These are phyloP conservation scores for Phainopepla nitens DNA, from an alignment of 2,113 vertebrate species.

Conservation along the genomic window DNA sequence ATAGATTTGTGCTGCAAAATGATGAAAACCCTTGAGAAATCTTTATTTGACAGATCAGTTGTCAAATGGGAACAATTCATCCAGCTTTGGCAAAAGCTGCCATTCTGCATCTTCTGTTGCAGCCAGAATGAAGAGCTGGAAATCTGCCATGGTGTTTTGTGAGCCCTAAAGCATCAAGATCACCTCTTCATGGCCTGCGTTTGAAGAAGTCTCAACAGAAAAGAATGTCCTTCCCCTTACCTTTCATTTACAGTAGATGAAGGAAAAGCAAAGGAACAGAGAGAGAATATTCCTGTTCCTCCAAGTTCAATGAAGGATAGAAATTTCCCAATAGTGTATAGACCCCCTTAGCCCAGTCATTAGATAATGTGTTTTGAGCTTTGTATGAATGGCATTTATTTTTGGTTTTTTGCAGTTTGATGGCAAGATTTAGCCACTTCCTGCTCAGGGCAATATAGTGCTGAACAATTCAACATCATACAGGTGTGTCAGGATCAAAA, in stretches of 20 bases:
- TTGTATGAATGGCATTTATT: neutral
- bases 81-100: neutral
- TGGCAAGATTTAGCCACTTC: neutral
- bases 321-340: neutral
- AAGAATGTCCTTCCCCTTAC: neutral
- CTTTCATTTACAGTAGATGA: neutral
- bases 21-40: neutral
- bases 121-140: neutral
- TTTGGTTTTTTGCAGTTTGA: neutral
- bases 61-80: neutral
- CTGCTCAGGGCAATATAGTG: neutral
- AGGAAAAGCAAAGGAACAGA: neutral
- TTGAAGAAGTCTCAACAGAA: neutral
- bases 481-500: neutral
- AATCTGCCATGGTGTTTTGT: neutral
- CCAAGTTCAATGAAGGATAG: neutral
- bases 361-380: neutral
- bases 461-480: neutral
- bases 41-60: neutral
- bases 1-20: neutral
- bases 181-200: neutral
- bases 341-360: neutral
- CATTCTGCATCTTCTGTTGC: neutral
- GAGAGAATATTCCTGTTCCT: neutral
- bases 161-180: neutral